Evolutionary conservation across 2,113 vertebrate species (phyloP), one percentile per base, ranked within the genome.

Genomic region (Promerops cafer): DNA sequence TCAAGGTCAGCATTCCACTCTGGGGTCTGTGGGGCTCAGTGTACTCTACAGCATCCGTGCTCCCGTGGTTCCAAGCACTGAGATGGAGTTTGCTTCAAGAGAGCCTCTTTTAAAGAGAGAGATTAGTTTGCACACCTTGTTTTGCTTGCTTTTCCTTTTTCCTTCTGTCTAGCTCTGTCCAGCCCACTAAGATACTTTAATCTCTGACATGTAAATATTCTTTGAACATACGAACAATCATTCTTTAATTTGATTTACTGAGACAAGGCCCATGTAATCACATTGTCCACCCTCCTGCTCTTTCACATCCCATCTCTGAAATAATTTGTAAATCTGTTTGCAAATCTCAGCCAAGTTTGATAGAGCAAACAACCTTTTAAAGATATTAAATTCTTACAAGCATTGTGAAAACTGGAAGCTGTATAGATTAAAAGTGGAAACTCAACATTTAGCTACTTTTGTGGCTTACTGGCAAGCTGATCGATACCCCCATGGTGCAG

Each of bases 41-140:
- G 39, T 18, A 6, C 16, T 65, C 11, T 26, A n/a, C 69, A 52
- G 37, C 2, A 10, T 26, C 54, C 0, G 0, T 26, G 31, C 18
- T 45, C 3, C n/a, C 0, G 0, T 69, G 37, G 23, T 21, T 78
- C 56, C 22, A 28, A 66, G 76, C n/a, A 40, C 24, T 44, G 54
- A 26, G 28, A 22, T 39, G 39, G 30, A 39, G 9, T 49, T 52
- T 39, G 16, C 42, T 42, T 79, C 61, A 33, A 30, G 53, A 45
- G 44, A 71, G 6, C 39, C 47, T 68, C n/a, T 76, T 54, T 47
- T 16, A 39, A 56, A 79, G 12, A 66, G 20, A 64, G 12, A 64
- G 8, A 28, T 37, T 27, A 24, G 7, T 61, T 57, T 70, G 27
- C 65, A 47, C 57, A 42, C 22, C 28, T 70, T 57, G 1, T 50